Percentiles rank a stretch among this genome's conserved stretches.
Evolutionary conservation across 2,797 vertebrate species (phyloP).

Genomic region (Squalus acanthias): DNA sequence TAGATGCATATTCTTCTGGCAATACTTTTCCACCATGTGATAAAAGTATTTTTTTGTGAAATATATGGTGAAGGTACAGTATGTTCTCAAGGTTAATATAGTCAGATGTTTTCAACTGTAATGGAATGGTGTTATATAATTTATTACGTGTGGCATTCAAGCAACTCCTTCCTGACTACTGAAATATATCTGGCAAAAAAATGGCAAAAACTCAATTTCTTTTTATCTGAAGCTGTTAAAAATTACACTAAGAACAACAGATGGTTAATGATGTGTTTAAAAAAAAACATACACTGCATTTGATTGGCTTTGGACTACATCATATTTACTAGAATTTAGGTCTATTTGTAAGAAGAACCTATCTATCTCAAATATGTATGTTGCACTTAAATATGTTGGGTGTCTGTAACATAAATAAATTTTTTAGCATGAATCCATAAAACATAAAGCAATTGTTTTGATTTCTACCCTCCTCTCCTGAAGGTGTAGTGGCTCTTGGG

Average conservation of each 20-base stretch:
- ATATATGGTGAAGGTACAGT: neutral
- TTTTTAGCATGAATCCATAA: neutral
- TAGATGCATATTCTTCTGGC: neutral
- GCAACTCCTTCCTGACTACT: neutral
- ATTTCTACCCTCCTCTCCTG: neutral
- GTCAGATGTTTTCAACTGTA: neutral
- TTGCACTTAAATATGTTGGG: neutral
- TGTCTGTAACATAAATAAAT: neutral
- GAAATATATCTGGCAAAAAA: neutral
- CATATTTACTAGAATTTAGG: neutral
- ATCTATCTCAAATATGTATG: neutral
- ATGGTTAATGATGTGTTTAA: neutral
- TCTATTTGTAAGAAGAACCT: neutral
- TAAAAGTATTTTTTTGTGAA: neutral
- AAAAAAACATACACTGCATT: too few relatives aligned
- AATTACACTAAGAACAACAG: neutral
- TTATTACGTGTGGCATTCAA: neutral
- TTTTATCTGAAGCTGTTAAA: neutral
- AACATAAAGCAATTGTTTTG: neutral
- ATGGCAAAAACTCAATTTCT: neutral
- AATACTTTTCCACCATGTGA: neutral
- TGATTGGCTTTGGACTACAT: neutral
- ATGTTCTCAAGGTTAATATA: neutral
- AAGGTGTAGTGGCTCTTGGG: neutral
- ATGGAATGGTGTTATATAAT: neutral